These are phyloP conservation scores for Dasyprocta punctata DNA, from an alignment of 2,113 vertebrate species.

Conservation along the genomic window DNA sequence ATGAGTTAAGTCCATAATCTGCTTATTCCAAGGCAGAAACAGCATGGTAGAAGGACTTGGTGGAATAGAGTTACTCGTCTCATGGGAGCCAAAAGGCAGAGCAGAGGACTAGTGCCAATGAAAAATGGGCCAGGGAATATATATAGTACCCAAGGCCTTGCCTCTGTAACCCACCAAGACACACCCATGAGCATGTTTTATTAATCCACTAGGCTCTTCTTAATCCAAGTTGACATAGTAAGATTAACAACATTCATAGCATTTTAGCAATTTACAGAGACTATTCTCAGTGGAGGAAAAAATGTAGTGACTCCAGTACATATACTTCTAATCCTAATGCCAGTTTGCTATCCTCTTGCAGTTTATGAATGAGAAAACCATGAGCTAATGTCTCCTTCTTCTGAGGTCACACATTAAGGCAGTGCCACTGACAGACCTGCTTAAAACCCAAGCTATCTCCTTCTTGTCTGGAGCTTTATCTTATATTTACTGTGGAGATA, in stretches of 20 bases:
- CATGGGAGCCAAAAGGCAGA: background rate
- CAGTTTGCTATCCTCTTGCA: background rate
- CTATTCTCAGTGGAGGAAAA: background rate
- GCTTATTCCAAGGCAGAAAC: background rate
- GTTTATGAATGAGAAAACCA: background rate
- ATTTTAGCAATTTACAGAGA: background rate
- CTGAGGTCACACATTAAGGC: accelerated
- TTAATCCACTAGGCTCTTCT: background rate
- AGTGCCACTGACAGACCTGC: background rate
- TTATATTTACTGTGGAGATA: background rate
- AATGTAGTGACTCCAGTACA: background rate
- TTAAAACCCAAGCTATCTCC: background rate
- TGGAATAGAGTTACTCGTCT: background rate
- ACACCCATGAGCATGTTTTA: background rate
- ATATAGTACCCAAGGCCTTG: background rate
- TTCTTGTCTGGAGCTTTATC: background rate
- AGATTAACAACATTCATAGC: background rate
- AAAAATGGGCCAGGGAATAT: background rate
- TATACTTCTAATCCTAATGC: background rate
- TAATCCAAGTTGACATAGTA: background rate
- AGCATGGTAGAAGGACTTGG: background rate
- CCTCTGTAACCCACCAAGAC: background rate
- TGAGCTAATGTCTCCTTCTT: background rate
- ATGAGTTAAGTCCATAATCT: background rate
- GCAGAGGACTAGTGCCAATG: background rate